phyloP scores from a whole-genome alignment of 2,113 vertebrate genomes.

The Nothoprocta pentlandii region DNA sequence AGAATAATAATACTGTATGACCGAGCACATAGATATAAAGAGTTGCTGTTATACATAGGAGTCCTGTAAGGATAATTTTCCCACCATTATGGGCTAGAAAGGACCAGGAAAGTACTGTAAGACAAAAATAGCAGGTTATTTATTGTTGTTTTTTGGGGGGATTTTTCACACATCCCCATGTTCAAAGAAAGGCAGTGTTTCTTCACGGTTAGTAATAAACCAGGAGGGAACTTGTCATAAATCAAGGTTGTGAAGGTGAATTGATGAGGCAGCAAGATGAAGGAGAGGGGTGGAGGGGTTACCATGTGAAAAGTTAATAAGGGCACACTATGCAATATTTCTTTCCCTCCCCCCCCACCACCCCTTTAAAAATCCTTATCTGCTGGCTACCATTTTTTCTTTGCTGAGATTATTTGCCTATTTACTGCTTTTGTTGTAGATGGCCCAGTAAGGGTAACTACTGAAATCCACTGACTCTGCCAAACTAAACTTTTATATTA shows the following conservation, averaged over 20 bases:
- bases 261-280: constrained; percentile 26
- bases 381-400: not conserved
- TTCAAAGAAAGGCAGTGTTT: not conserved
- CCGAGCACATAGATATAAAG: not conserved
- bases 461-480: not conserved
- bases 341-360: not conserved
- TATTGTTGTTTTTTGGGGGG: not conserved
- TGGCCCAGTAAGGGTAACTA: not conserved
- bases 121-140: not conserved
- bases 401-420: not conserved
- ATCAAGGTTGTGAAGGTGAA: constrained; percentile 25
- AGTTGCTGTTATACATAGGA: not conserved
- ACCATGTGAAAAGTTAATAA: constrained; percentile 48
- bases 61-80: not conserved
- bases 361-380: not conserved
- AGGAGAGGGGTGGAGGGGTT: not conserved
- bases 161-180: not conserved
- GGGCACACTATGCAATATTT: not conserved
- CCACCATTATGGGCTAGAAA: not conserved
- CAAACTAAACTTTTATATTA: not conserved
- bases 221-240: constrained; percentile 24
- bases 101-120: not conserved
- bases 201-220: constrained; percentile 2
- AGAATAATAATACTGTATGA: constrained; percentile 39
- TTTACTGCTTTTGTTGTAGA: rapidly evolving